Conservation (phyloP, 2,888 invertebrate genomes). For the Tholera decimalis region DNA sequence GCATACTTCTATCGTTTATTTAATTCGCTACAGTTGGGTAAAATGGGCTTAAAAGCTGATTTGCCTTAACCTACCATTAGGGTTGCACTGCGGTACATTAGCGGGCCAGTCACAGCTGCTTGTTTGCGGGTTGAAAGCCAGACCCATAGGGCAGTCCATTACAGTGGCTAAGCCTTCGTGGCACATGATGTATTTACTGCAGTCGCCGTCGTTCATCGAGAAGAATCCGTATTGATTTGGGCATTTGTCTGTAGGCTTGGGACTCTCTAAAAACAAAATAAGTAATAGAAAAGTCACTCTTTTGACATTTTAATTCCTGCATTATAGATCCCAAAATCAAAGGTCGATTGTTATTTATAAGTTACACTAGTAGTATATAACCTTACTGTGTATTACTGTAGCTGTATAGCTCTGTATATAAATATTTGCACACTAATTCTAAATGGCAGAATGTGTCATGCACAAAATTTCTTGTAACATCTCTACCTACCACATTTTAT, state of each 20-base stretch:
- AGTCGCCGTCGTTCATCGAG: slow-evolving; percentile 72
- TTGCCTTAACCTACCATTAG: slow-evolving; percentile 68
- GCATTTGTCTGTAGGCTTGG: slow-evolving; percentile 59
- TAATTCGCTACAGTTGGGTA: neutral
- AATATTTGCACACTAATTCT: no score
- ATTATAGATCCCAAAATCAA: neutral
- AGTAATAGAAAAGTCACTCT: neutral
- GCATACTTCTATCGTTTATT: no score
- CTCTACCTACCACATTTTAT: no score
- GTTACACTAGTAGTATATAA: no score
- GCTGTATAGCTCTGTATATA: no score
- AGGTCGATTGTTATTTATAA: no score
- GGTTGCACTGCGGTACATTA: slow-evolving; percentile 79
- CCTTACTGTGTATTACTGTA: no score
- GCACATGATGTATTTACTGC: slow-evolving; percentile 79
- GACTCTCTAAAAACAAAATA: slow-evolving; percentile 46
- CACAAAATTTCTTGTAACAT: no score
- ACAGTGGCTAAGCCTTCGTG: slow-evolving; percentile 74
- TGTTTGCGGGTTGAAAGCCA: slow-evolving; percentile 75
- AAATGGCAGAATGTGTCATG: no score
- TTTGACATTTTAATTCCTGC: neutral
- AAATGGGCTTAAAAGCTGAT: neutral
- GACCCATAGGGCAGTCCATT: slow-evolving; percentile 80
- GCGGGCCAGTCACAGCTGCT: slow-evolving; percentile 80
- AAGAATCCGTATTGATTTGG: slow-evolving; percentile 76